These are phyloP conservation scores for Cossypha caffra DNA, from an alignment of 2,797 vertebrate species.

Conservation along the genomic window DNA sequence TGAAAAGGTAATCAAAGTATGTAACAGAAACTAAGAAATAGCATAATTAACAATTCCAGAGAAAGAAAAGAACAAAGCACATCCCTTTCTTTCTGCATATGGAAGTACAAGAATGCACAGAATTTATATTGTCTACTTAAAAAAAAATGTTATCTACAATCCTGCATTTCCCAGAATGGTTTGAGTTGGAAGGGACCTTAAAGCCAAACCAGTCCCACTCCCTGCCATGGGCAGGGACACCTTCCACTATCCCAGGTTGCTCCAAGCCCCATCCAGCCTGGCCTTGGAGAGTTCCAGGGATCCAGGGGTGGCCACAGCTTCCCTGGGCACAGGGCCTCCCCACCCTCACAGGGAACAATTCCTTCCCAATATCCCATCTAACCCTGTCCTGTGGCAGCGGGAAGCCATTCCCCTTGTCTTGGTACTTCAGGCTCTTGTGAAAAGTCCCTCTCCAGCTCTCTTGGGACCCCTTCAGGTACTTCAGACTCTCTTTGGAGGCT, in stretches of 20 bases:
- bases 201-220: fast-evolving
- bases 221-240: not conserved
- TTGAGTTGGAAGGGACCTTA: fast-evolving
- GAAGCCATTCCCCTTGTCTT: fast-evolving
- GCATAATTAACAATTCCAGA: not conserved
- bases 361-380: fast-evolving
- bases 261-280: not conserved
- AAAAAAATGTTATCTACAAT: not conserved
- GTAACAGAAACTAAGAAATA: not conserved
- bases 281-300: not conserved
- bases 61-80: not conserved
- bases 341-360: not conserved
- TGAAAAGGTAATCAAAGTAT: not conserved
- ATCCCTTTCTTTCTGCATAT: not conserved
- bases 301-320: not conserved
- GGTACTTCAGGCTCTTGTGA: fast-evolving
- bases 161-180: not conserved
- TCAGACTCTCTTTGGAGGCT: not conserved
- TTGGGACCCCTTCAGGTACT: not conserved
- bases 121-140: not conserved
- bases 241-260: fast-evolving
- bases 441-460: not conserved
- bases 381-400: fast-evolving
- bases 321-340: not conserved
- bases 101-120: not conserved